phyloP scores from a whole-genome alignment of 2,888 invertebrate species.

The Flexamia atlantica region DNA sequence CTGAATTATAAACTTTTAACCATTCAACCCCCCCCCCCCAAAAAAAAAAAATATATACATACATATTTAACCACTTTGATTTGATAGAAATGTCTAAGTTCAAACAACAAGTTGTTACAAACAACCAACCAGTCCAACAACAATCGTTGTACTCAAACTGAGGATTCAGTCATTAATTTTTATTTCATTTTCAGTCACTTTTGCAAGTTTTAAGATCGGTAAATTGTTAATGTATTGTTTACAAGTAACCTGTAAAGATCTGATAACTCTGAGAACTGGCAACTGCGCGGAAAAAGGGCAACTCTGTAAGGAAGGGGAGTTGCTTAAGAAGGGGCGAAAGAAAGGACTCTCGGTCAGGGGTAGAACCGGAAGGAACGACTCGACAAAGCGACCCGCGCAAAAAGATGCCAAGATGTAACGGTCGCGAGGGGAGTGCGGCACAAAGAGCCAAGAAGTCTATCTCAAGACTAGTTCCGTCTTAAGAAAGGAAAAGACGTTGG shows the following conservation, averaged over 20 bases:
- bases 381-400: conserved; percentile 57
- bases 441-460: conserved; percentile 62
- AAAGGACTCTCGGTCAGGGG: conserved; percentile 52
- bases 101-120: too few species aligned
- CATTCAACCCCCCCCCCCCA: too few species aligned
- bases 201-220: too few species aligned
- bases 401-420: conserved; percentile 62
- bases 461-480: conserved; percentile 61
- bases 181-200: too few species aligned
- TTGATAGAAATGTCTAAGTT: too few species aligned
- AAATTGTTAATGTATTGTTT: too few species aligned
- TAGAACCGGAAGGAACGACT: conserved; percentile 63
- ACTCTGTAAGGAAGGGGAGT: conserved; percentile 27
- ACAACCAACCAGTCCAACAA: too few species aligned
- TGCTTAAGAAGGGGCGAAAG: conserved; percentile 55
- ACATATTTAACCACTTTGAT: too few species aligned
- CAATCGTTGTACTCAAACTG: too few species aligned
- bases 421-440: conserved; percentile 48
- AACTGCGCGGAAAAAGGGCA: conserved; percentile 40
- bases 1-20: too few species aligned
- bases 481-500: conserved; percentile 52
- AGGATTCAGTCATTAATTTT: too few species aligned
- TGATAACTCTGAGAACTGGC: conserved; percentile 1
- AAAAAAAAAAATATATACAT: too few species aligned
- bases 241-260: neutral